These are phyloP conservation scores for Pteronura brasiliensis DNA, from an alignment of 2,113 vertebrate species.

Conservation along the genomic window DNA sequence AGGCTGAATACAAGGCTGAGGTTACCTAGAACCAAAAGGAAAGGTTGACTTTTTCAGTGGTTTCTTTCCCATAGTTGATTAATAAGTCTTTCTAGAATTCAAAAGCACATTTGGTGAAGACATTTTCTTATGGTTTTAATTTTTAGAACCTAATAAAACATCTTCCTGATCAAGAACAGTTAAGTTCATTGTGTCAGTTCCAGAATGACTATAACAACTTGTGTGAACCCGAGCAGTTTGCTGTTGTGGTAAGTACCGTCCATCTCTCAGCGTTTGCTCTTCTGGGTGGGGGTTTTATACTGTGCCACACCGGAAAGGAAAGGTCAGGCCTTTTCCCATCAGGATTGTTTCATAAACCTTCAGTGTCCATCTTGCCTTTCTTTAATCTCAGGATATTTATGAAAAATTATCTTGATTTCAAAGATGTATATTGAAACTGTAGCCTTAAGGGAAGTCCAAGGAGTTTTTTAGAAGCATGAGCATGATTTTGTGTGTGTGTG, in stretches of 20 bases:
- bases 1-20: not conserved
- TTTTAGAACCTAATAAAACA: constrained; percentile 90
- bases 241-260: constrained; percentile 91
- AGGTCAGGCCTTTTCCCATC: not conserved
- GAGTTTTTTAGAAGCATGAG: not conserved
- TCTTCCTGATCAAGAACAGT: constrained; percentile 94
- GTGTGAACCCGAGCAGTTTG: constrained; percentile 97
- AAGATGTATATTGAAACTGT: not conserved
- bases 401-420: constrained; percentile 40
- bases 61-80: constrained; percentile 1
- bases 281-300: not conserved
- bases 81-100: not conserved
- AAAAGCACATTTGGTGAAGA: not conserved
- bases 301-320: not conserved
- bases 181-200: constrained; percentile 90
- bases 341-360: not conserved
- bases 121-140: constrained; percentile 33
- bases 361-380: not conserved
- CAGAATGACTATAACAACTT: constrained; percentile 90
- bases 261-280: not conserved
- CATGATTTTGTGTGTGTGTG: not conserved
- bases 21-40: not conserved
- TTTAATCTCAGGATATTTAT: not conserved
- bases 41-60: constrained; percentile 1
- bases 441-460: not conserved